Evolutionary conservation across 2,888 invertebrate genomes (phyloP).

Genomic region (Drosophila subsilvestris): DNA sequence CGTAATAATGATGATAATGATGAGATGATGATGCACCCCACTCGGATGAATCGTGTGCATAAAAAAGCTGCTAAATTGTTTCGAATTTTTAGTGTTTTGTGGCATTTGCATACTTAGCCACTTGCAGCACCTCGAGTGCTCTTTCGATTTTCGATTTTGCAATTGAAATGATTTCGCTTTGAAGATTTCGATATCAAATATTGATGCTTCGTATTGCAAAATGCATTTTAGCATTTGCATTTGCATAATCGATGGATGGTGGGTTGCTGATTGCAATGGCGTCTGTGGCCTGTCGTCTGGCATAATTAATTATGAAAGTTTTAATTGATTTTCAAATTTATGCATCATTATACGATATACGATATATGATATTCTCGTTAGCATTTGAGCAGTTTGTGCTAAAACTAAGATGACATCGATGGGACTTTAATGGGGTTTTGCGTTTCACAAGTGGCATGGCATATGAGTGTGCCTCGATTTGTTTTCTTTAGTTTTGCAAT

Average conservation of each 20-base stretch:
- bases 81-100: slow-evolving; percentile 23
- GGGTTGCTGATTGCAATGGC: slow-evolving; percentile 24
- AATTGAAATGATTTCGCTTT: slow-evolving; percentile 36
- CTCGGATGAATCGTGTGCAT: slow-evolving; percentile 45
- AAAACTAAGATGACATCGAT: slow-evolving; percentile 7
- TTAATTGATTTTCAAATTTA: slow-evolving; percentile 49
- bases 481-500: no score
- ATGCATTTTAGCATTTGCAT: slow-evolving; percentile 39
- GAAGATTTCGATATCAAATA: slow-evolving; percentile 14
- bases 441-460: slow-evolving; percentile 20
- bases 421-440: slow-evolving; percentile 9
- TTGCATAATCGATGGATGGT: slow-evolving; percentile 46
- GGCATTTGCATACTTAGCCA: slow-evolving; percentile 10
- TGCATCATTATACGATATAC: slow-evolving; percentile 8
- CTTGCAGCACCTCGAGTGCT: slow-evolving; percentile 13
- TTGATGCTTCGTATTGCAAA: not conserved
- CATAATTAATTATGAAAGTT: slow-evolving; percentile 64
- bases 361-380: slow-evolving; percentile 41
- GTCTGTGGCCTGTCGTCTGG: slow-evolving; percentile 39
- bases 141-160: slow-evolving; percentile 41
- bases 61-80: slow-evolving; percentile 61
- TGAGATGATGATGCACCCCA: slow-evolving; percentile 23
- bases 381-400: slow-evolving; percentile 11
- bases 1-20: slow-evolving; percentile 19
- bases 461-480: not conserved